These are phyloP conservation scores for Scrobipalpa atriplicella DNA, from an alignment of 2,888 invertebrate species.

Conservation along the genomic window DNA sequence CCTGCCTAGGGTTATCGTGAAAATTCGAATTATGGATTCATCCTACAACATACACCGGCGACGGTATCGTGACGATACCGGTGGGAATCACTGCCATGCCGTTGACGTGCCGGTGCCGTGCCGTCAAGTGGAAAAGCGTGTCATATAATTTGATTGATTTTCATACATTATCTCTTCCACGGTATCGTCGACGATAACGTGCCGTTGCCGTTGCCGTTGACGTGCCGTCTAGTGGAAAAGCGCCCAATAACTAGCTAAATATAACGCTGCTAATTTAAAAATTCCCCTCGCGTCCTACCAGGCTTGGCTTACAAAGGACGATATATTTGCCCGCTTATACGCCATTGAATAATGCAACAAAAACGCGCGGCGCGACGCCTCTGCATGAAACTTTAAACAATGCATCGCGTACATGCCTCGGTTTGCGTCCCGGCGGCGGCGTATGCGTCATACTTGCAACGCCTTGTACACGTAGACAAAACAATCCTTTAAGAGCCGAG, in stretches of 20 bases:
- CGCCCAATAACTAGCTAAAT: slow-evolving; percentile 29
- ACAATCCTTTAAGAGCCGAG: slow-evolving; percentile 24
- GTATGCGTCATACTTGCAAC: not conserved
- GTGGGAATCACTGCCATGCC: no score
- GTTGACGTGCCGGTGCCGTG: no score
- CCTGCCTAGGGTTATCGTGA: no score
- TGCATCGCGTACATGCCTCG: slow-evolving; percentile 38
- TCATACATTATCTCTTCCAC: no score
- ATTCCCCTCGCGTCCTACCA: slow-evolving; percentile 44
- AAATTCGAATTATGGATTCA: no score
- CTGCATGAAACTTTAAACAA: slow-evolving; percentile 57
- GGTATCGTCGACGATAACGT: no score
- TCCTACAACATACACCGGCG: no score
- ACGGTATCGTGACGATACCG: no score
- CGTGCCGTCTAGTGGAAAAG: no score
- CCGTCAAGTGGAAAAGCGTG: no score
- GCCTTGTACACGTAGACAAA: slow-evolving; percentile 20
- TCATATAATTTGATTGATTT: no score
- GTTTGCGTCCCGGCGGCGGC: slow-evolving; percentile 23
- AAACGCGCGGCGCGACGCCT: slow-evolving; percentile 49
- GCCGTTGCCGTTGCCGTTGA: no score
- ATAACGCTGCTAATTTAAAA: slow-evolving; percentile 47
- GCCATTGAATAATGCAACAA: slow-evolving; percentile 64
- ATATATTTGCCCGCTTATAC: slow-evolving; percentile 52
- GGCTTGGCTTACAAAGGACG: slow-evolving; percentile 49